Base-by-base conservation (phyloP, 2,888 invertebrate genomes). In the Drosophila maculinotata region DNA sequence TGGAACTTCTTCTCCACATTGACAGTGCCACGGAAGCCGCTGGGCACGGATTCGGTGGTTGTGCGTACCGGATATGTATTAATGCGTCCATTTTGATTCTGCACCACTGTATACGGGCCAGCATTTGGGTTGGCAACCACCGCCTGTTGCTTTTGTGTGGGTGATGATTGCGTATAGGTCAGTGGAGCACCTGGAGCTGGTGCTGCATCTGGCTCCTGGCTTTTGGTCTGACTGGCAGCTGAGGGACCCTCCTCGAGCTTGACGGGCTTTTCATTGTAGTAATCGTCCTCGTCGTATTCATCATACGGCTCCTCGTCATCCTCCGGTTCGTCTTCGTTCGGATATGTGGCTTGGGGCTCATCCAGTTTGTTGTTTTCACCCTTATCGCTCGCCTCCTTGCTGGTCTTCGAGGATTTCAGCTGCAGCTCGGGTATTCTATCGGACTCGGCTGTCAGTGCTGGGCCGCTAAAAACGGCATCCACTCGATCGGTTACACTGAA, bases 311-410 rank as follows among this genome's bases (percentile, higher is more conserved):
- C 89, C 14, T 94, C 94, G 71, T 93, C 94, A 10, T 94, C 92
- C 56, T 94, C 94, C 41, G 94, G 92, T 9, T 94, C 92, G 57
- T 94, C 94, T 44, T 94, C 92, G 23, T 92, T 91, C 12, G 92
- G 90, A 12, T 48, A n/a, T 14, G 63, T 4, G 0, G 93, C 92
- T 47, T 88, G 72, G 8, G 79, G 51, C n/a, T 71, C 60, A 20
- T 76, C 81, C 5, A 63, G n/a, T 49, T 89, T 89, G 17, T 76
- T 75, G 41, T 45, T 48, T 3, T 73, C 73, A 1, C 30, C 51
- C 9, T 70, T 70, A 0, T 52, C 66, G 5, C 25, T 51, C 76
- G 86, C 79, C 26, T 89, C 91, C 51, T 85, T 88, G 62, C 74
- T 88, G 0, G 83, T 77, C 57, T 89, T 89, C 8, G 90, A 90